These are phyloP conservation scores for Scolanthus callimorphus DNA, from an alignment of 92 coral and sea anemone species.

Conservation along the genomic window DNA sequence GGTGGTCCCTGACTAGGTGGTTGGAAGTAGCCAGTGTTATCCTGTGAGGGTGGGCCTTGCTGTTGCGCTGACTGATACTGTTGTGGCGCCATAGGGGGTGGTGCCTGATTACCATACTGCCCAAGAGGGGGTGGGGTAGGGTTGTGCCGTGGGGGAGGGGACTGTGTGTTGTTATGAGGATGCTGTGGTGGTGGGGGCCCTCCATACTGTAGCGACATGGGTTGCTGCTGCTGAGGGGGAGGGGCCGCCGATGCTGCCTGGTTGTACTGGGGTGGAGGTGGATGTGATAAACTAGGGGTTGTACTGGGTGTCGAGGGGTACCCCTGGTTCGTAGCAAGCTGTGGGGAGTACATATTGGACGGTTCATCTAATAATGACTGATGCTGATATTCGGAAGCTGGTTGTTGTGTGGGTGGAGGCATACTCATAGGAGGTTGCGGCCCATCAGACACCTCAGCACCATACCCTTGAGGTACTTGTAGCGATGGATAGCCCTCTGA, in stretches of 20 bases:
- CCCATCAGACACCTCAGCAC: slow-evolving; percentile 23
- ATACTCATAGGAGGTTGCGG: slow-evolving; percentile 50
- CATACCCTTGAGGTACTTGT: slow-evolving; percentile 40
- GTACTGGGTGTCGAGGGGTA: slow-evolving; percentile 19
- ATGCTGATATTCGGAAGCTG: slow-evolving; percentile 36
- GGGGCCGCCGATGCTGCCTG: too few relatives aligned
- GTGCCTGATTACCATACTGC: slow-evolving; percentile 5
- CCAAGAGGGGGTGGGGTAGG: too few relatives aligned
- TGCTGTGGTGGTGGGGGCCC: slow-evolving; percentile 30
- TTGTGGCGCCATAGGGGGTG: too few relatives aligned
- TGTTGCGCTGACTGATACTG: neutral
- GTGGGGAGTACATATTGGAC: slow-evolving; percentile 27
- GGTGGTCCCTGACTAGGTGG: neutral
- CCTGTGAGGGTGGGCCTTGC: neutral
- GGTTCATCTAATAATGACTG: slow-evolving; percentile 13
- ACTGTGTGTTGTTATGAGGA: slow-evolving; percentile 12
- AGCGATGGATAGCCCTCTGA: slow-evolving; percentile 30
- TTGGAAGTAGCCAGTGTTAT: neutral
- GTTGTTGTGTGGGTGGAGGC: slow-evolving; percentile 43
- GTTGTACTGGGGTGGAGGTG: slow-evolving; percentile 31
- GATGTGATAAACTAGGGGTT: slow-evolving; percentile 17
- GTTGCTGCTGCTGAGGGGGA: slow-evolving; percentile 32
- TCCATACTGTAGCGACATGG: slow-evolving; percentile 16
- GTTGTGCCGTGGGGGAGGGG: slow-evolving; percentile 16
- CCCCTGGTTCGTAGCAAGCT: slow-evolving; percentile 14